Evolutionary conservation across 1,140 invertebrate species (phyloP).

Genomic region (Drosophila watanabei): DNA sequence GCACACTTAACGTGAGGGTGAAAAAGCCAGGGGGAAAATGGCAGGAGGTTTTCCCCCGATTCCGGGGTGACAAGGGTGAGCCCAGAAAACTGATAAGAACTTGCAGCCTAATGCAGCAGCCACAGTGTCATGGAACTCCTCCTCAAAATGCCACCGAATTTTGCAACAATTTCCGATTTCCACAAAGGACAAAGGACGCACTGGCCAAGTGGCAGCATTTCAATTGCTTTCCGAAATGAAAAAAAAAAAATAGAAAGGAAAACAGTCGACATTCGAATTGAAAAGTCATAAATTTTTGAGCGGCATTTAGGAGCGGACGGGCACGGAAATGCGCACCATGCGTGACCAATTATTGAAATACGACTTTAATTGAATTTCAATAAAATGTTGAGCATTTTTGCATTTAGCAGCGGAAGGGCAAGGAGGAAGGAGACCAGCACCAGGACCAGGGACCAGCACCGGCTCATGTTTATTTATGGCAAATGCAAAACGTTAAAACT

Average conservation of each 20-base stretch:
- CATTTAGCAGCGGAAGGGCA: conserved; percentile 44
- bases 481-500: conserved; percentile 72
- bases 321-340: conserved; percentile 81
- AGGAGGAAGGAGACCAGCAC: conserved; percentile 10
- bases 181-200: conserved; percentile 38
- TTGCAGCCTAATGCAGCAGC: conserved; percentile 76
- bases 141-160: conserved; percentile 47
- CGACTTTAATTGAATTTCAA: conserved; percentile 84
- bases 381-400: conserved; percentile 78
- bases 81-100: conserved; percentile 67
- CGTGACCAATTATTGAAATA: conserved; percentile 84
- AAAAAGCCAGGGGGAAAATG: not conserved
- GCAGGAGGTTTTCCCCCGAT: conserved; percentile 15
- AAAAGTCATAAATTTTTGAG: conserved; percentile 77
- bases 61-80: conserved; percentile 44
- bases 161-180: conserved; percentile 77
- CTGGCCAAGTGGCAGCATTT: conserved; percentile 75
- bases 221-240: conserved; percentile 50
- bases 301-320: conserved; percentile 66
- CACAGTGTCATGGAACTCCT: conserved; percentile 19
- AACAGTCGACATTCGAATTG: conserved; percentile 42
- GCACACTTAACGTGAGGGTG: conserved; percentile 82
- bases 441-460: conserved; percentile 31
- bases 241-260: conserved; percentile 4
- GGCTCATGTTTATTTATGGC: conserved; percentile 79